Conservation (phyloP, 2,797 vertebrate genomes). For the Brachymystax lenok region DNA sequence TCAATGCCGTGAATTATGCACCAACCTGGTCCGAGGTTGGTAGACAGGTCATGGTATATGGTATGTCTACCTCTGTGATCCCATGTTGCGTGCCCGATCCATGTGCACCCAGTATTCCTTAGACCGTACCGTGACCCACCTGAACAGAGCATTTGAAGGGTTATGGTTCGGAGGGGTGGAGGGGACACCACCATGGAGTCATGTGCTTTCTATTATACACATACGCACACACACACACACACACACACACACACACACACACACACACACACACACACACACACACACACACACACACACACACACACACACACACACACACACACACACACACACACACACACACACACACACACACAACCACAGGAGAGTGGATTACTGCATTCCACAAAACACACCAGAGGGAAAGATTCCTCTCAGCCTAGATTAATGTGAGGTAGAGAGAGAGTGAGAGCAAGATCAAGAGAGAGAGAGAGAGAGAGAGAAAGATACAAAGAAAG, state of each 20-base stretch:
- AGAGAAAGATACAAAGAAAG: not conserved
- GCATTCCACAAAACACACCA: constrained; percentile 25
- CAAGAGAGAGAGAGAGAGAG: not conserved
- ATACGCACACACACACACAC: not conserved
- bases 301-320: not conserved
- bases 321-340: not conserved
- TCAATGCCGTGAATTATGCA: not conserved
- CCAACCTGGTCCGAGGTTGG: not conserved
- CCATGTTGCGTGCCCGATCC: constrained; percentile 5
- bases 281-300: not conserved
- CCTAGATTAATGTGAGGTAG: constrained; percentile 1
- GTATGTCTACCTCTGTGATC: not conserved
- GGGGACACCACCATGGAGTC: constrained; percentile 5
- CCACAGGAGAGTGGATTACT: constrained; percentile 31
- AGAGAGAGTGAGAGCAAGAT: not conserved
- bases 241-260: constrained; percentile 26
- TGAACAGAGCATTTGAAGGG: constrained; percentile 28
- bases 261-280: constrained; percentile 26
- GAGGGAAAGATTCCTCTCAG: constrained; percentile 30
- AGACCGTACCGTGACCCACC: constrained; percentile 30
- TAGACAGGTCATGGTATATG: not conserved
- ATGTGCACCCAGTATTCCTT: constrained; percentile 11
- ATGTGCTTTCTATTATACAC: constrained; percentile 19
- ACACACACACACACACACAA: constrained; percentile 23
- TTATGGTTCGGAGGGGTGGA: constrained; percentile 19